Evolutionary conservation across 2,888 invertebrate genomes (phyloP).

Genomic region (Zeuzera pyrina): DNA sequence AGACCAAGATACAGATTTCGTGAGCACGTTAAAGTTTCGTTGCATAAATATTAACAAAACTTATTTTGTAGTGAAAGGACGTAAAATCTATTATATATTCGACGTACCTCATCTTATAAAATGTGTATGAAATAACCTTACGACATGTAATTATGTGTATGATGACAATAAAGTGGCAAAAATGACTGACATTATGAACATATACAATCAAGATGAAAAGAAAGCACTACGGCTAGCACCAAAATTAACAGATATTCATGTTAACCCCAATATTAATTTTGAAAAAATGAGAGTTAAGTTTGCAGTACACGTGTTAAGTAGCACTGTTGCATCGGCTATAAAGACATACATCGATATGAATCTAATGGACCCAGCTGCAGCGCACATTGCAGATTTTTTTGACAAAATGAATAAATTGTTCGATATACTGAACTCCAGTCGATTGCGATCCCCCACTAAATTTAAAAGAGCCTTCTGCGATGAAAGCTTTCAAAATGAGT

Average conservation of each 20-base stretch:
- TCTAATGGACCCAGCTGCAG: background rate
- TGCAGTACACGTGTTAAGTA: background rate
- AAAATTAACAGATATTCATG: slow-evolving; percentile 4
- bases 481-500: slow-evolving; percentile 8
- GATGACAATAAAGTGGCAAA: slow-evolving; percentile 4
- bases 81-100: slow-evolving; percentile 15
- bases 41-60: slow-evolving; percentile 5
- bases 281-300: background rate
- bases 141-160: slow-evolving; percentile 8
- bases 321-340: background rate
- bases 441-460: background rate
- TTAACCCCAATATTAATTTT: slow-evolving; percentile 1
- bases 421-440: background rate
- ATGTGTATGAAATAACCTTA: slow-evolving; percentile 11
- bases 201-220: slow-evolving; percentile 5
- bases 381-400: background rate
- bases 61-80: slow-evolving; percentile 11
- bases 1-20: slow-evolving; percentile 9
- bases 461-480: slow-evolving; percentile 4
- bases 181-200: slow-evolving; percentile 4
- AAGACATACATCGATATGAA: background rate
- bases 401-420: background rate
- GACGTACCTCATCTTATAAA: slow-evolving; percentile 15
- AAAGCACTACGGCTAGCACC: slow-evolving; percentile 4
- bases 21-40: slow-evolving; percentile 6